A percentile compares a stretch with the other conserved stretches of the same genome.
Evolutionary conservation across 2,113 vertebrate species (phyloP).

Genomic region (Fukomys damarensis): DNA sequence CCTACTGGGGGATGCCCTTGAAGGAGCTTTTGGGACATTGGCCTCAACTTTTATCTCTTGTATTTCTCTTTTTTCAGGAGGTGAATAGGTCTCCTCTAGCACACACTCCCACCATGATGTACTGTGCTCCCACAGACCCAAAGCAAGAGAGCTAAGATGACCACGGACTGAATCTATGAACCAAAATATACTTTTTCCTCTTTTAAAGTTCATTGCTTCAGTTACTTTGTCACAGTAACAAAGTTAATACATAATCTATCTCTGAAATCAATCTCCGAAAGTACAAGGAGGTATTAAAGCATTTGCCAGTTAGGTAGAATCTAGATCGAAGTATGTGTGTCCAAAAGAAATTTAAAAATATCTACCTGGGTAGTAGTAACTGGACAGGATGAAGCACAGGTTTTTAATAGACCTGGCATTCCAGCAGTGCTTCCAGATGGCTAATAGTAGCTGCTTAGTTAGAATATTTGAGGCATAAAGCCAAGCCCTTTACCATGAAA

Average conservation of each 20-base stretch:
- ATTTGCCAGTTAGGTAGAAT: neutral
- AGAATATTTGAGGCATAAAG: neutral
- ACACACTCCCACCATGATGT: too few relatives aligned
- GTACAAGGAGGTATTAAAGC: neutral
- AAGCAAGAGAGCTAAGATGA: neutral
- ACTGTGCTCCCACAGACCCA: neutral
- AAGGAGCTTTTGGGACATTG: neutral
- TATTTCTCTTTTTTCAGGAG: neutral
- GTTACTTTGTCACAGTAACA: neutral
- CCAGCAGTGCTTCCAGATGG: neutral
- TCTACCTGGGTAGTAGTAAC: neutral
- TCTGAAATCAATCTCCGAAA: neutral
- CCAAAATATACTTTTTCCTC: neutral
- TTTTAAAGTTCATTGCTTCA: neutral
- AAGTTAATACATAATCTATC: neutral
- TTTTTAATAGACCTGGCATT: neutral
- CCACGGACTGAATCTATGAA: neutral
- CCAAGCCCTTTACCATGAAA: neutral
- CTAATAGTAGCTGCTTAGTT: neutral
- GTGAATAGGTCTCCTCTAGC: neutral
- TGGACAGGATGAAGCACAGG: fast-evolving
- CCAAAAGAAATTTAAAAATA: neutral
- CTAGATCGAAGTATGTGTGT: neutral
- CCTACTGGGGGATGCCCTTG: neutral
- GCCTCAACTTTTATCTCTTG: neutral